Base-by-base conservation (phyloP, 2,113 vertebrate genomes). In the Chlamydotis undulata region DNA sequence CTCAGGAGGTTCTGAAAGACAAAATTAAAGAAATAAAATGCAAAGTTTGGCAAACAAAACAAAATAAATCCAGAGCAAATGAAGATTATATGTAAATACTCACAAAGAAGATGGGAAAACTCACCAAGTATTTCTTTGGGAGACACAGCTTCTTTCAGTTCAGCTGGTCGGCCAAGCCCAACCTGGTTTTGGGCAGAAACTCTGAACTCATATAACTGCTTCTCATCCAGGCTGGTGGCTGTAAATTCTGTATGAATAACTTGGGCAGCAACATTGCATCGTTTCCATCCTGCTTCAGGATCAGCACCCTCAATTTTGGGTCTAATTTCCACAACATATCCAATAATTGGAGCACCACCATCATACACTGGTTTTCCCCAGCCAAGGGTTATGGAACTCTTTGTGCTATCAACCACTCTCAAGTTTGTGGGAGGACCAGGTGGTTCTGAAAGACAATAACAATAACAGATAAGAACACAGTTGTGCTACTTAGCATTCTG, bases 121-220 rank as follows among this genome's bases (percentile, higher is more conserved):
- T 98, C 85, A 99, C 99, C 99, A 78, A 99, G 97, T 91, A 99
- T 99, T 97, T 99, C 99, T 96, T 98, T 99, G 70, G 99, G 99
- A 80, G 98, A 98, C 53, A 99, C 98, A 74, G 98, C 98, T 80
- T 98, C 98, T 85, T 98, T 99, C 80, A 99, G 97, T 96, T 99
- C 98, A 68, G 99, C 99, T 85, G 99, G 99, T 86, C 98, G 97
- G 71, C 99, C 99, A 95, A 99, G 98, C 91, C 99, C 99, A 96
- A 99, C 99, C 83, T 99, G 99, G 91, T 99, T 99, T 97, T 99
- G 99, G 63, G 99, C 99, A 69, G 99, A 99, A 71, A 99, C 99
- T 89, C 99, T 98, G 96, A 99, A 99, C 94, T 99, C 99, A 75
- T 99, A 99, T 73, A 98, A 95, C 37, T 99, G 98, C 9, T 99